These are phyloP conservation scores for Bungarus multicinctus DNA, from an alignment of 2,113 vertebrate genomes.

Conservation along the genomic window DNA sequence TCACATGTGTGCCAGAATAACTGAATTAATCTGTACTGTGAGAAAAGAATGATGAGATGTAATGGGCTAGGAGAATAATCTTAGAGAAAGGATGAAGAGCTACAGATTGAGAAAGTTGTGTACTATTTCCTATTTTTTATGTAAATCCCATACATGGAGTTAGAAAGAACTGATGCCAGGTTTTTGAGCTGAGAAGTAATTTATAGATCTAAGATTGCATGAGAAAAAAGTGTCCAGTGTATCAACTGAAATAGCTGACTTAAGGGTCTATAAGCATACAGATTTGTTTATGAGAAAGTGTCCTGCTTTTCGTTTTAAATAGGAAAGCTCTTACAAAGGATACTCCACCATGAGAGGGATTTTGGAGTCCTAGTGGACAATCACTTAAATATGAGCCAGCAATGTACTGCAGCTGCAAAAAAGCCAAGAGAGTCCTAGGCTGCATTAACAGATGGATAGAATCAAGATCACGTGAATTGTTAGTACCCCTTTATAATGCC, in stretches of 20 bases:
- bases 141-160: background rate
- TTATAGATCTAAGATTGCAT: background rate
- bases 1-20: background rate
- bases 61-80: background rate
- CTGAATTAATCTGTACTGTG: background rate
- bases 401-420: background rate
- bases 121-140: background rate
- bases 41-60: background rate
- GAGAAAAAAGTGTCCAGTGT: background rate
- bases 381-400: background rate
- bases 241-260: background rate
- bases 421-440: background rate
- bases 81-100: background rate
- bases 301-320: background rate
- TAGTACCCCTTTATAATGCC: background rate
- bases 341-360: background rate
- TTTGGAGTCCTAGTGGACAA: background rate
- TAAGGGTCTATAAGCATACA: background rate
- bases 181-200: background rate
- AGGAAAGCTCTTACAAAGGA: background rate
- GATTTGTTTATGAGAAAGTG: background rate
- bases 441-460: background rate
- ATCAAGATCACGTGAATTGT: background rate
- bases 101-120: background rate
- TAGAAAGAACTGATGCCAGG: background rate